Evolutionary conservation across 1,140 invertebrate genomes (phyloP), one percentile per base, ranked within the genome.

Genomic region (Papilio machaon): DNA sequence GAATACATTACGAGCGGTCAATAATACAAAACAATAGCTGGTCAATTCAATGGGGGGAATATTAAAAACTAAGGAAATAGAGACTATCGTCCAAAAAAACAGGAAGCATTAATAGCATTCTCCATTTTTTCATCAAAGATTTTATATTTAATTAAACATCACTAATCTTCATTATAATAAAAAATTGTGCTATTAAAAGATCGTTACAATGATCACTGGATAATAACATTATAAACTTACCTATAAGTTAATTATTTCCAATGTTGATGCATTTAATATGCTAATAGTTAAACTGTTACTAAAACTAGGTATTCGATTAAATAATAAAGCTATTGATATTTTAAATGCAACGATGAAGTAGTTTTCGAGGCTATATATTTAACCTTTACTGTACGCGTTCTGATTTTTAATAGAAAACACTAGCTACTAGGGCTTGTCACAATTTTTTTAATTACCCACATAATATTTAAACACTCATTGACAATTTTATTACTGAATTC

Each of bases 321-420:
- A 64, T 38, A 76, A 70, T 19, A 46, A 13, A 75, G 13, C 30
- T 67, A 15, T 67, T 73, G 23, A 17, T 82, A 35, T 67, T 86
- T 85, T 49, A 67, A 84, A 88, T 86, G 87, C 85, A 79, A 83
- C 67, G 49, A 81, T 78, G 73, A 82, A 82, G 80, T 77, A 70
- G 30, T 76, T 49, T 81, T 79, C 85, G 87, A 90, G 87, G 88
- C 82, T 87, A 81, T 79, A 85, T 82, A 84, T 81, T 87, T 87
- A 86, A 86, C 89, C 89, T 89, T 83, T 81, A 81, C 80, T 75
- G 30, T 80, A 88, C 84, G 84, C 84, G 84, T 80, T 77, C 46
- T 80, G 73, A 2, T 38, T 77, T 23, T 77, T 38, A 38, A 54
- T 76, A 19, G n/a, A 35, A 77, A 60, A 58, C 30, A 38, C 17